These are phyloP conservation scores for Macaria notata DNA, from an alignment of 2,888 invertebrate genomes.

Conservation along the genomic window DNA sequence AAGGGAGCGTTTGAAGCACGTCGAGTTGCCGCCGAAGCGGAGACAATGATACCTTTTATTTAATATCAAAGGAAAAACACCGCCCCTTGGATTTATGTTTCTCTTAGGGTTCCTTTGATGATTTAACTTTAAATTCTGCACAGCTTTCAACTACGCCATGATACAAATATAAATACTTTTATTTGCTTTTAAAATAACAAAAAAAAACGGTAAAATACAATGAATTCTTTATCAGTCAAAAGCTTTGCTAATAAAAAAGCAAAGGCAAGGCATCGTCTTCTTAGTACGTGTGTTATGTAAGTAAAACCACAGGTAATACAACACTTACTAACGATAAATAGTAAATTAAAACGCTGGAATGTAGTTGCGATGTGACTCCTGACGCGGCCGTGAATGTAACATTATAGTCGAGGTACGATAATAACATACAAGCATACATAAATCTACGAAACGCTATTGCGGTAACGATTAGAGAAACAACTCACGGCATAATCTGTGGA, in stretches of 20 bases:
- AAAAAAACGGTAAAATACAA: too few relatives aligned
- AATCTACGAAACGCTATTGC: neutral
- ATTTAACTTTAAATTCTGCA: constrained; percentile 13
- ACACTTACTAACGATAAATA: constrained; percentile 5
- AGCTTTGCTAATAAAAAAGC: too few relatives aligned
- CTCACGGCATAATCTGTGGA: neutral
- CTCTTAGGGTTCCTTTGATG: constrained; percentile 38
- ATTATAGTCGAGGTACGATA: constrained; percentile 15
- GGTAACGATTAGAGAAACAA: neutral
- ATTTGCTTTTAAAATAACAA: too few relatives aligned
- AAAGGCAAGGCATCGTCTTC: too few relatives aligned
- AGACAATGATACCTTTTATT: constrained; percentile 73
- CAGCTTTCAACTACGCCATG: too few relatives aligned
- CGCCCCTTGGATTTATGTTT: constrained; percentile 51
- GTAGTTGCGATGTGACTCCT: constrained; percentile 7
- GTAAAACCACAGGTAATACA: constrained; percentile 10
- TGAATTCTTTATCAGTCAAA: too few relatives aligned
- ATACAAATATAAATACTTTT: too few relatives aligned
- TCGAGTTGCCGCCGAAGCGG: constrained; percentile 53
- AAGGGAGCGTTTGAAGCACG: constrained; percentile 67
- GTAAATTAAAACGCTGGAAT: constrained; percentile 25
- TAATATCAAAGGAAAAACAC: constrained; percentile 65
- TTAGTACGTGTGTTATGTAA: constrained; percentile 2
- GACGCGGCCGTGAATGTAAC: constrained; percentile 18
- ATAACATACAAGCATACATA: neutral